phyloP scores from a whole-genome alignment of 2,113 vertebrate genomes.

The Microcebus murinus region DNA sequence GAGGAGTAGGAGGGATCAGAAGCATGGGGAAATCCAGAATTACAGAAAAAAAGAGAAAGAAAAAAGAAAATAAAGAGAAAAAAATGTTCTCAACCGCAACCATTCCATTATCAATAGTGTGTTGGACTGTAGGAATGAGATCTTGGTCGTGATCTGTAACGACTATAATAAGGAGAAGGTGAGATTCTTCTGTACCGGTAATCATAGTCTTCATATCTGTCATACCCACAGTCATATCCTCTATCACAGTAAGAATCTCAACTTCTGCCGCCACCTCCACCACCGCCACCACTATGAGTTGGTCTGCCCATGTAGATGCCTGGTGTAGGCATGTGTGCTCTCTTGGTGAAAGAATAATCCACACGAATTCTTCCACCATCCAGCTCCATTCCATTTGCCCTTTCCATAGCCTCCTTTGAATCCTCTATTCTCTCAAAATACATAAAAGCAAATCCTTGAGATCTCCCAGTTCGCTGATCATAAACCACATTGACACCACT shows the following conservation, averaged over 20 bases:
- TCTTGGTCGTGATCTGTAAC: conserved; percentile 93
- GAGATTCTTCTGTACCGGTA: conserved; percentile 93
- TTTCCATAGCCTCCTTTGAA: conserved; percentile 90
- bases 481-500: conserved; percentile 96
- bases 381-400: too few relatives aligned
- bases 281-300: conserved; percentile 46
- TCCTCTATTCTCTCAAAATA: conserved; percentile 96
- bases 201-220: conserved; percentile 95
- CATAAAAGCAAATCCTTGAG: conserved; percentile 95
- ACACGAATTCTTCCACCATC: too few relatives aligned
- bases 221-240: conserved; percentile 92
- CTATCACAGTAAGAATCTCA: conserved; percentile 92
- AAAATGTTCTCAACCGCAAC: conserved; percentile 69
- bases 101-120: conserved; percentile 84
- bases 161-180: conserved; percentile 94
- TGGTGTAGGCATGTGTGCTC: too few relatives aligned
- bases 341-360: too few relatives aligned
- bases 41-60: conserved; percentile 71
- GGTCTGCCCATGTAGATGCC: too few relatives aligned
- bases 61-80: neutral
- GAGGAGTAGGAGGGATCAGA: conserved; percentile 44
- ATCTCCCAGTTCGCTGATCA: conserved; percentile 95
- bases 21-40: conserved; percentile 77
- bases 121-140: conserved; percentile 96
- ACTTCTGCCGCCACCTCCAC: conserved; percentile 88